Conservation (phyloP, 2,113 vertebrate species). For the Chunga burmeisteri region DNA sequence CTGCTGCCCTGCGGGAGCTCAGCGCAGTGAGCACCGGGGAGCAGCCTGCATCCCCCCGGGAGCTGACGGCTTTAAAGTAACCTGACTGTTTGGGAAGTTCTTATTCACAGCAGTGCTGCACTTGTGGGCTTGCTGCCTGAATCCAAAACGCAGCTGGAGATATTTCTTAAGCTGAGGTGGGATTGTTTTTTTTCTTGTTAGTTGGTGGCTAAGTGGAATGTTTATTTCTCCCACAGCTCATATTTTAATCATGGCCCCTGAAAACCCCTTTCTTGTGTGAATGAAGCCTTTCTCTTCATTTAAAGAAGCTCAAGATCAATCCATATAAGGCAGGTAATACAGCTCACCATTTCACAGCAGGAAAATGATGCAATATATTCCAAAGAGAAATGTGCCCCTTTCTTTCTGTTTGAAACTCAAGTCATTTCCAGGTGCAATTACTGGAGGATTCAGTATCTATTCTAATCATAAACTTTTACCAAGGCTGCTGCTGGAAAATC, state of each 20-base stretch:
- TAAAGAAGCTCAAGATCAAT: not conserved
- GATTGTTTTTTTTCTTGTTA: not conserved
- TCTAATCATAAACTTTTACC: not conserved
- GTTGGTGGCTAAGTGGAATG: not conserved
- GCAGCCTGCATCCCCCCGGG: not conserved
- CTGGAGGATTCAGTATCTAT: not conserved
- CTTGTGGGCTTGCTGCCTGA: not conserved
- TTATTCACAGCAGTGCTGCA: not conserved
- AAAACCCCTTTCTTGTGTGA: not conserved
- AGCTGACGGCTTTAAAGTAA: not conserved
- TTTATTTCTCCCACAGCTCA: not conserved
- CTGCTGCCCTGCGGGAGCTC: not conserved
- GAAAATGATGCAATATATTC: not conserved
- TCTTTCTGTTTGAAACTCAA: not conserved
- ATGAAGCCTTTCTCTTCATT: not conserved
- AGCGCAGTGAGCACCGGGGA: rapidly evolving
- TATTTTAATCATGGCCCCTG: not conserved
- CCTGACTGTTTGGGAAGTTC: not conserved
- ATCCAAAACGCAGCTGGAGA: not conserved
- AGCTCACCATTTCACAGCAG: not conserved
- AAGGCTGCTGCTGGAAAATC: not conserved
- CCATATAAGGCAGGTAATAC: not conserved
- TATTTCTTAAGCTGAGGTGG: not conserved
- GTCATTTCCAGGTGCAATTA: not conserved
- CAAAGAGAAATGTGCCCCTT: not conserved